Evolutionary conservation across 2,797 vertebrate species (phyloP).

Genomic region (Gastrophryne carolinensis): DNA sequence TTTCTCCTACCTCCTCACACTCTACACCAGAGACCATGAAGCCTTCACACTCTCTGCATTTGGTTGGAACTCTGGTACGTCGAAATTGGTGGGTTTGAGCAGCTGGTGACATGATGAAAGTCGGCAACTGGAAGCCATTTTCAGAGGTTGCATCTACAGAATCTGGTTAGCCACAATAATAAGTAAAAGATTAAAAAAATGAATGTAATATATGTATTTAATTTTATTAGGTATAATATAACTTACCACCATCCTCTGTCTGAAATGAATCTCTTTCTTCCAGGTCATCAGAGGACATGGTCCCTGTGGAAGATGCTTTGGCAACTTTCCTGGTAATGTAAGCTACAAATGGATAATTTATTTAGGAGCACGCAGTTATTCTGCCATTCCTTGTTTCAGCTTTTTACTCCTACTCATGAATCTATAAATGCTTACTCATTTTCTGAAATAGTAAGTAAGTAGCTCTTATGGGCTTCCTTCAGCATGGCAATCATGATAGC

Average conservation of each 20-base stretch:
- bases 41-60: slow-evolving; percentile 89
- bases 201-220: neutral
- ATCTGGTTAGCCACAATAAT: slow-evolving; percentile 17
- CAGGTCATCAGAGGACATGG: slow-evolving; percentile 83
- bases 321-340: slow-evolving; percentile 62
- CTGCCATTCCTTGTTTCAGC: too few species aligned
- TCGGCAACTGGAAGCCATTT: slow-evolving; percentile 57
- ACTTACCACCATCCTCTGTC: slow-evolving; percentile 71
- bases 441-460: too few species aligned
- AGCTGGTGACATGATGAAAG: slow-evolving; percentile 71
- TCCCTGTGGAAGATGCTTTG: slow-evolving; percentile 76
- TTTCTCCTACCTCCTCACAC: slow-evolving; percentile 85
- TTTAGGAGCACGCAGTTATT: too few species aligned
- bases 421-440: too few species aligned
- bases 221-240: neutral
- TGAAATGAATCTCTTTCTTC: slow-evolving; percentile 78
- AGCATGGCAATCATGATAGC: too few species aligned
- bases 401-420: too few species aligned
- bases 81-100: slow-evolving; percentile 81
- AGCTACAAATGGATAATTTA: slow-evolving; percentile 67
- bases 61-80: slow-evolving; percentile 82
- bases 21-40: slow-evolving; percentile 89
- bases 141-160: slow-evolving; percentile 59
- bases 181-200: neutral
- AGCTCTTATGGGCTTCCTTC: too few species aligned